Base-by-base conservation (phyloP, 1,140 invertebrate species). In the Triops cancriformis region DNA sequence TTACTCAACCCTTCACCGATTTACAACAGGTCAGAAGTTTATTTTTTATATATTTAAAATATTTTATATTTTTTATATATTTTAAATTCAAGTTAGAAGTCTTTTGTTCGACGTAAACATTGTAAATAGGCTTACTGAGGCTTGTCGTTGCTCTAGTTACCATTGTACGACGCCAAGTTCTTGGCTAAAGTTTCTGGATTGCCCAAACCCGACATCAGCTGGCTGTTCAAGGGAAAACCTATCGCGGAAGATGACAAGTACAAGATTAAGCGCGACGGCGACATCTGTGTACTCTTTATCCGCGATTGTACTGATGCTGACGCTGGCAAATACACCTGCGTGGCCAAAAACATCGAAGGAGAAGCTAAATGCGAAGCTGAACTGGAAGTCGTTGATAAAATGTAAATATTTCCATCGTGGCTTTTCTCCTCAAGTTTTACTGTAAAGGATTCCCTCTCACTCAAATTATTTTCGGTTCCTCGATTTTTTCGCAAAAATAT, bases 141-240 rank as follows among this genome's bases (percentile, higher is more conserved):
- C 72, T 76, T 75, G n/a, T 9, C 72, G 73, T 83, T 72, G 31
- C 2, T 37, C 31, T 82, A 91, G 88, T 81, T 93, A 12, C 90
- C 91, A 11, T 88, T 87, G 18, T 88, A 88, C 80, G 92, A 95
- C 83, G 92, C 91, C 26, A 94, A 94, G 82, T 93, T 95, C 82
- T 86, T 90, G 0, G 92, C 92, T 4, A 89, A 92, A 7, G 90
- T 97, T 4, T 90, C 88, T 31, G 97, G 96, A 11, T 88, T 96
- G 45, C 97, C 97, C 0, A 86, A 89, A 76, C 96, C 97, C 0
- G 93, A 95, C 9, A 86, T 98, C 9, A 86, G 88, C 0, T 98
- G 96, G 95, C 92, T 89, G 82, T 93, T 90, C 83, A 89, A 95
- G 83, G 91, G 91, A 0, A 86, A 89, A 73, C 89, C 88, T 0